A percentile compares a stretch with the other conserved stretches of the same genome.
phyloP scores from a whole-genome alignment of 2,888 invertebrate species.

The Platycnemis pennipes region DNA sequence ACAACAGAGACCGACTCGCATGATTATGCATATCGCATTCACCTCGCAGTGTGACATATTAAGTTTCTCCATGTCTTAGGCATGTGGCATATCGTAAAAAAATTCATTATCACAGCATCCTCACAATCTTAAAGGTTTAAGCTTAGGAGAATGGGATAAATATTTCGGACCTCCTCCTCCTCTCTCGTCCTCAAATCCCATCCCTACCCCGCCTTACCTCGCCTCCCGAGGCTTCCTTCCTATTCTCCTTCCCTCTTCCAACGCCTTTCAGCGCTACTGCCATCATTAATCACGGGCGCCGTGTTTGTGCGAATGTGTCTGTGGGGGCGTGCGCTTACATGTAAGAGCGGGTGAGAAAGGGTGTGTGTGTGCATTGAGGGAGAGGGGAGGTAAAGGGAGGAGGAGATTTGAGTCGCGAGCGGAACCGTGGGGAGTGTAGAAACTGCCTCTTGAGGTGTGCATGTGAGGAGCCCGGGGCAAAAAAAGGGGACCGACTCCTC shows the following conservation, averaged over 20 bases:
- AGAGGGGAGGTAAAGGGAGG: not conserved
- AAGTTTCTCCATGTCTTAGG: too few species aligned
- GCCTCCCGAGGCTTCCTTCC: not conserved
- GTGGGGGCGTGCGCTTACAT: not conserved
- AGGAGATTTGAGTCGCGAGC: fast-evolving
- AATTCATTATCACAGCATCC: too few species aligned
- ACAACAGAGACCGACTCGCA: too few species aligned
- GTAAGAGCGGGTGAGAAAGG: not conserved
- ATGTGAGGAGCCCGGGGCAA: not conserved
- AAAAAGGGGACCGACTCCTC: not conserved
- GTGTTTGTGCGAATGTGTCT: constrained; percentile 15
- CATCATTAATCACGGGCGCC: constrained; percentile 57
- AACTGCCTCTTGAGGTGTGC: not conserved
- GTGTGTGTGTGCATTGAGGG: not conserved
- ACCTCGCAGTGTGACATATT: too few species aligned
- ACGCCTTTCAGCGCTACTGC: constrained; percentile 42
- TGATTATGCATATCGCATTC: too few species aligned
- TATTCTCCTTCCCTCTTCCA: not conserved
- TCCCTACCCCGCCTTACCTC: not conserved
- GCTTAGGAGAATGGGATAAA: not conserved
- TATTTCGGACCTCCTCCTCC: not conserved
- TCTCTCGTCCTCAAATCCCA: not conserved
- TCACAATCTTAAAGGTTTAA: too few species aligned
- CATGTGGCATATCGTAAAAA: too few species aligned
- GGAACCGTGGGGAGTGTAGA: not conserved